phyloP scores from a whole-genome alignment of 1,140 invertebrate species.

The Drosophila pseudoobscura region DNA sequence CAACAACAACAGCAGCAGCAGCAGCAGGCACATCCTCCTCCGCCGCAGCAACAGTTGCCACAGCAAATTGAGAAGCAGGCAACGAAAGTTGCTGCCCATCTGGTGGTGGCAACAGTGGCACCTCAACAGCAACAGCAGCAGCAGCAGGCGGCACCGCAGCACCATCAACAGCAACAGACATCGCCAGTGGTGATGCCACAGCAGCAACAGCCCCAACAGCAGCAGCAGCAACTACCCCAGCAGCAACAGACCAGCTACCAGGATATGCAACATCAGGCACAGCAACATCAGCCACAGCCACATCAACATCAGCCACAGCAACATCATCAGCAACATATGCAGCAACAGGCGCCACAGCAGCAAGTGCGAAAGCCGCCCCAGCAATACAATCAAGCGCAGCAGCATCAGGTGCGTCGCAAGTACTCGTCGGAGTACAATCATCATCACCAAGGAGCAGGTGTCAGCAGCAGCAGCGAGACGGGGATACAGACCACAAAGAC shows the following conservation, averaged over 20 bases:
- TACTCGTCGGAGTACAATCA: conserved; percentile 72
- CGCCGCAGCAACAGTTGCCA: conserved; percentile 21
- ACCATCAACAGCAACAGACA: conserved; percentile 54
- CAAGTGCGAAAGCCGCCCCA: conserved; percentile 54
- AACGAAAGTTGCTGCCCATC: conserved; percentile 10
- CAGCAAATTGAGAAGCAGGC: conserved; percentile 21
- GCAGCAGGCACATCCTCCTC: conserved; percentile 15
- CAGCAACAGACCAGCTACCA: conserved; percentile 11
- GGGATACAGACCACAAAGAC: conserved; percentile 75
- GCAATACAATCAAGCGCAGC: conserved; percentile 57
- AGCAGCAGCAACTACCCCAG: conserved; percentile 2
- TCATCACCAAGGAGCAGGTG: conserved; percentile 38
- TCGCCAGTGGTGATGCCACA: conserved; percentile 33
- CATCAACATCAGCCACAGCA: conserved; percentile 28
- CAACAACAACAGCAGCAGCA: conserved; percentile 44
- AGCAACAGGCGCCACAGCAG: conserved; percentile 50
- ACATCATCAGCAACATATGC: conserved; percentile 36
- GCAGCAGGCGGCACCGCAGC: conserved; percentile 24
- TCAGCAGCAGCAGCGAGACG: conserved; percentile 66
- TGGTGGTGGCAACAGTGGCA: conserved; percentile 41
- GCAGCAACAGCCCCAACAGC: conserved; percentile 18
- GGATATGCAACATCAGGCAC: conserved; percentile 13
- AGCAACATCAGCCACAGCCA: conserved; percentile 34
- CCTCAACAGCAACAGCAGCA: conserved; percentile 32
- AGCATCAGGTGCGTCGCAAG: conserved; percentile 71